These are phyloP conservation scores for Chrosomus eos DNA, from an alignment of 2,797 vertebrate genomes.

Conservation along the genomic window DNA sequence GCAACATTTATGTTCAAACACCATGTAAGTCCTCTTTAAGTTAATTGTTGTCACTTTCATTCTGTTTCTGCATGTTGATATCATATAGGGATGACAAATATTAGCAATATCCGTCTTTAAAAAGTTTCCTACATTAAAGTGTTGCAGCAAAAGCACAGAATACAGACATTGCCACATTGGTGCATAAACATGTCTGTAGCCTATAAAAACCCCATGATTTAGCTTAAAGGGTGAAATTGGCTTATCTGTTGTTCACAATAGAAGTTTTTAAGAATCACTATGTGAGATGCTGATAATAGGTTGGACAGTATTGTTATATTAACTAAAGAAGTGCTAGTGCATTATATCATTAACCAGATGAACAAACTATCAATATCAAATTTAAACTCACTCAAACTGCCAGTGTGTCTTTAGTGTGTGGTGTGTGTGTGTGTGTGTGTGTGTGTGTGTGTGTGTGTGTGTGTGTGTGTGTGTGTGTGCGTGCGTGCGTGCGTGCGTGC, in stretches of 20 bases:
- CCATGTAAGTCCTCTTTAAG: too few species aligned
- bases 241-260: neutral
- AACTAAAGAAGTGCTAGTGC: neutral
- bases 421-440: too few species aligned
- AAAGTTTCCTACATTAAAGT: too few species aligned
- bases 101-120: too few species aligned
- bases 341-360: neutral
- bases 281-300: neutral
- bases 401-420: neutral
- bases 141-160: neutral
- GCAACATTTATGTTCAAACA: too few species aligned
- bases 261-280: neutral
- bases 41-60: too few species aligned
- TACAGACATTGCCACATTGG: neutral
- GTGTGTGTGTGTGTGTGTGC: too few species aligned
- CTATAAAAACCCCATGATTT: neutral
- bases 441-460: too few species aligned
- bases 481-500: too few species aligned
- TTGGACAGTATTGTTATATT: too few species aligned
- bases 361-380: neutral
- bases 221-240: neutral
- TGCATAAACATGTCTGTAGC: neutral
- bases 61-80: too few species aligned
- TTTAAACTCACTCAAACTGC: neutral
- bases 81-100: too few species aligned